These are phyloP conservation scores for Channa argus DNA, from an alignment of 2,113 vertebrate genomes.

Conservation along the genomic window DNA sequence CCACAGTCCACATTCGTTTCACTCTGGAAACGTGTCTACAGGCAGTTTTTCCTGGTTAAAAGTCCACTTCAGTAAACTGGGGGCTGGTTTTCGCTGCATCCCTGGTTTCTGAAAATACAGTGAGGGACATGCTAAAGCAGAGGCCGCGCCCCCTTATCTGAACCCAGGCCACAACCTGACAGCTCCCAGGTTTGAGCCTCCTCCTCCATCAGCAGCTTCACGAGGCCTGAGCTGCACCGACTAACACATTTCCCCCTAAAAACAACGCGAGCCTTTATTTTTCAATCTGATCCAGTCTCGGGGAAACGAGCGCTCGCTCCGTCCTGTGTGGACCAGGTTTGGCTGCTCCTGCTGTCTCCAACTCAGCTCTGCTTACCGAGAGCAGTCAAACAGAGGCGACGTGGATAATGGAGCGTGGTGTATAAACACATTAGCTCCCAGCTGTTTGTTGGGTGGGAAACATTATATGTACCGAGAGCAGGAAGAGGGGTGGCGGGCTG, in stretches of 20 bases:
- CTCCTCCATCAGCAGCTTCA: conserved; percentile 2
- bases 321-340: neutral
- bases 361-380: conserved; percentile 54
- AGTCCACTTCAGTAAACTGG: neutral
- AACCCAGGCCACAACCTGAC: neutral
- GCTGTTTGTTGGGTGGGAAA: conserved; percentile 61
- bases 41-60: too few relatives aligned
- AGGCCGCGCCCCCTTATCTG: too few relatives aligned
- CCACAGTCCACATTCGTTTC: too few relatives aligned
- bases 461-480: conserved; percentile 13
- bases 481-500: neutral
- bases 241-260: too few relatives aligned
- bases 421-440: conserved; percentile 70
- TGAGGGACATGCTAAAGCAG: too few relatives aligned
- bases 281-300: neutral
- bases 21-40: too few relatives aligned
- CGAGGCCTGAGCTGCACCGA: neutral
- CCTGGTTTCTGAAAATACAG: neutral
- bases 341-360: conserved; percentile 12
- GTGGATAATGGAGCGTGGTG: conserved; percentile 69
- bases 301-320: neutral
- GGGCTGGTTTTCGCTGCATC: neutral
- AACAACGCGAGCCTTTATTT: too few relatives aligned
- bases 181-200: conserved; percentile 46
- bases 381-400: conserved; percentile 59